These are phyloP conservation scores for Archocentrus centrarchus DNA, from an alignment of 2,113 vertebrate genomes.

Conservation along the genomic window DNA sequence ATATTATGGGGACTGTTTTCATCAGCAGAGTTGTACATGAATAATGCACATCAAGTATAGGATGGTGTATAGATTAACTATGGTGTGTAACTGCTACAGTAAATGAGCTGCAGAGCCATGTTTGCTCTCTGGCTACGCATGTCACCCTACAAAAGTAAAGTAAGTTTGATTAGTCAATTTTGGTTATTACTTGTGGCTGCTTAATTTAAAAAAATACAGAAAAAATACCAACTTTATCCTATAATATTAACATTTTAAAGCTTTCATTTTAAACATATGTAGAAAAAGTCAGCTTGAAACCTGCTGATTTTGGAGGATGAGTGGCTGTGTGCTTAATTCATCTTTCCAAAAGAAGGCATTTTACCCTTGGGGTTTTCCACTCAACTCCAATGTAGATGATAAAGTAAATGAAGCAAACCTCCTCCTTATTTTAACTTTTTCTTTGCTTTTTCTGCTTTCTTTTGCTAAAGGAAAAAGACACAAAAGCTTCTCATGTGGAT, in stretches of 20 bases:
- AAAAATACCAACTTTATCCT: background rate
- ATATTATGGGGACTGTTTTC: too few relatives aligned
- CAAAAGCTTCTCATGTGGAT: conserved; percentile 49
- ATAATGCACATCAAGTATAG: background rate
- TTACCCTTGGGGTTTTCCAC: conserved; percentile 33
- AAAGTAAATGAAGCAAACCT: conserved; percentile 37
- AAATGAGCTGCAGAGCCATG: background rate
- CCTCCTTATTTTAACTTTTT: background rate
- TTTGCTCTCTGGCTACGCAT: background rate
- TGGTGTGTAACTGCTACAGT: background rate
- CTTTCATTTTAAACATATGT: background rate
- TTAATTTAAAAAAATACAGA: background rate
- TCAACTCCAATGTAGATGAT: conserved; percentile 40
- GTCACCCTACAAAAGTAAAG: background rate
- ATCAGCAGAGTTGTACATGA: too few relatives aligned
- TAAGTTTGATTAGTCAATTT: background rate
- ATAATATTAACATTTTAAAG: background rate
- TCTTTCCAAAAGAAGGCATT: conserved; percentile 22
- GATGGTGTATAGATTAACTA: background rate
- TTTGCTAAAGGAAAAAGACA: conserved; percentile 22
- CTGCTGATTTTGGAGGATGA: conserved; percentile 22
- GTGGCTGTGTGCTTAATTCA: conserved; percentile 6
- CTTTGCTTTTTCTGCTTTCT: conserved; percentile 22
- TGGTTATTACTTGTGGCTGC: background rate
- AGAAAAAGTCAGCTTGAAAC: conserved; percentile 2